phyloP scores from a whole-genome alignment of 2,113 vertebrate species.

The Phalacrocorax aristotelis region DNA sequence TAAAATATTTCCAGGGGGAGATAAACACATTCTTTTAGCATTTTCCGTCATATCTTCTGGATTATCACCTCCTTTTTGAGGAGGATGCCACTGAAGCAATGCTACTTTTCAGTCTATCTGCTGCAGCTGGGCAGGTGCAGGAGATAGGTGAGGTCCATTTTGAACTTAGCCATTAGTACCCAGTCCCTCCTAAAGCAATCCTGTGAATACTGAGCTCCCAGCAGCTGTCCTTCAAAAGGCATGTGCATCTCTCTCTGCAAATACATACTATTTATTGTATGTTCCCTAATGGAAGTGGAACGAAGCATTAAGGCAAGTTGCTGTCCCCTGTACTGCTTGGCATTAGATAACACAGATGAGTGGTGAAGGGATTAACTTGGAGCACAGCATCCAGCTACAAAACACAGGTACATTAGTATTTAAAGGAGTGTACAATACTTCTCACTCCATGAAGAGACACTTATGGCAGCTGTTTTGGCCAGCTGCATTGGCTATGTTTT shows the following conservation, averaged over 20 bases:
- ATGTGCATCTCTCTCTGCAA: fast-evolving
- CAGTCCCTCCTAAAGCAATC: not conserved
- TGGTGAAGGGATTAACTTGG: not conserved
- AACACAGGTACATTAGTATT: fast-evolving
- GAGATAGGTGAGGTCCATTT: not conserved
- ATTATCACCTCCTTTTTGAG: not conserved
- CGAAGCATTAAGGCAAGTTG: not conserved
- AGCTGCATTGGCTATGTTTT: not conserved
- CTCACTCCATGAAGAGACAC: not conserved
- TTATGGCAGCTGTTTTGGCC: not conserved
- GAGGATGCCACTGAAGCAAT: not conserved
- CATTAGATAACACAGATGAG: not conserved
- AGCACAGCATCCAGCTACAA: not conserved
- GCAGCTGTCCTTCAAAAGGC: not conserved
- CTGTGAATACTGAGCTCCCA: not conserved
- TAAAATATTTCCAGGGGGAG: not conserved
- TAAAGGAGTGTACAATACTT: not conserved
- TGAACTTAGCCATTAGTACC: not conserved
- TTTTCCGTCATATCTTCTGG: not conserved
- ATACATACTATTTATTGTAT: too few species aligned
- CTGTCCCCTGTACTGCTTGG: not conserved
- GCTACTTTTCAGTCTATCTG: not conserved
- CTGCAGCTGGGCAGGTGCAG: not conserved
- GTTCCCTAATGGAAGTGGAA: not conserved
- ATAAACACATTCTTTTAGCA: not conserved